phyloP scores from a whole-genome alignment of 2,888 invertebrate species.

The Autographa gamma region DNA sequence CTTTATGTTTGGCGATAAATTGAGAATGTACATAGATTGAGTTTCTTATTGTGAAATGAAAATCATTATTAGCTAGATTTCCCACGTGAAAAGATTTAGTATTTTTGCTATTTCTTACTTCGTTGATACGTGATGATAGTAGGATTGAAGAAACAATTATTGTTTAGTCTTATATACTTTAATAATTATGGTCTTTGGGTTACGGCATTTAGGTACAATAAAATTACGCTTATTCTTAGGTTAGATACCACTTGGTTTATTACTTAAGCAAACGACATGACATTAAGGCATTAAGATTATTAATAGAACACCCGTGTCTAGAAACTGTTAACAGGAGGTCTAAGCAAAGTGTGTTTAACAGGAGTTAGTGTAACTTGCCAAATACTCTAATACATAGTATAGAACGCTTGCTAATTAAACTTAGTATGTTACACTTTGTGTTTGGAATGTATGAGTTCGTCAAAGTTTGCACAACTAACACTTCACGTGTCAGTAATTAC shows the following conservation, averaged over 20 bases:
- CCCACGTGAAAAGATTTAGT: neutral
- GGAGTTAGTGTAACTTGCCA: slow-evolving; percentile 42
- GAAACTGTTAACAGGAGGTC: slow-evolving; percentile 39
- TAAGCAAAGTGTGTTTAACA: slow-evolving; percentile 41
- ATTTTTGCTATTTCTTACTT: neutral
- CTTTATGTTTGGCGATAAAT: slow-evolving; percentile 33
- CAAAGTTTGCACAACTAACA: slow-evolving; percentile 54
- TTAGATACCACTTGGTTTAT: no score
- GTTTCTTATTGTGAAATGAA: slow-evolving; percentile 10
- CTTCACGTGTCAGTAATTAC: slow-evolving; percentile 56
- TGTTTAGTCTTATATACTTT: no score
- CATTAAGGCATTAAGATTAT: neutral
- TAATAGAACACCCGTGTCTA: slow-evolving; percentile 13
- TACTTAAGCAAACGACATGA: neutral
- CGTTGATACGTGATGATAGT: no score
- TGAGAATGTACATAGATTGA: slow-evolving; percentile 7
- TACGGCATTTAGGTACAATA: no score
- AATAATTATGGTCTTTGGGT: no score
- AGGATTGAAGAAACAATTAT: no score
- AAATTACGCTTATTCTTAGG: no score
- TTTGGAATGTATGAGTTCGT: slow-evolving; percentile 52
- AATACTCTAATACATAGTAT: slow-evolving; percentile 43
- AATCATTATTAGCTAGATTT: slow-evolving; percentile 26
- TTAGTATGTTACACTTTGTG: slow-evolving; percentile 53
- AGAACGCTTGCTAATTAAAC: slow-evolving; percentile 57